Percentiles rank a stretch among this genome's conserved stretches.
phyloP scores from a whole-genome alignment of 2,888 invertebrate species.

The Tridacna gigas region DNA sequence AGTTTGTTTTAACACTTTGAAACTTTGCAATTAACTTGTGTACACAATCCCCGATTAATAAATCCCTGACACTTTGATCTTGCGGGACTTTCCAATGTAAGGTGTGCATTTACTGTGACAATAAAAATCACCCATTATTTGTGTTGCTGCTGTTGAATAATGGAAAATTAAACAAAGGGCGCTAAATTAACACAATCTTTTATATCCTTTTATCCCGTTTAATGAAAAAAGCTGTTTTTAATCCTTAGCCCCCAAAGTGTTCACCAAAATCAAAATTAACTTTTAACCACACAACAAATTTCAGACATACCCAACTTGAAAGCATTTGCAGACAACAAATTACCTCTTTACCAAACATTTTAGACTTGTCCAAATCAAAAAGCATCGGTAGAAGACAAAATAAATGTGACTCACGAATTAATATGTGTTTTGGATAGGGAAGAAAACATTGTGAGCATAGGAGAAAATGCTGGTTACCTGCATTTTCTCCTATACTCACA shows the following conservation, averaged over 20 bases:
- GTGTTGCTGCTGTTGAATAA: conserved; percentile 15
- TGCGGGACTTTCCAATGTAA: conserved; percentile 5
- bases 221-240: background rate
- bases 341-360: too few species aligned
- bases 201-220: conserved; percentile 20
- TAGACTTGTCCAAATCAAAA: too few species aligned
- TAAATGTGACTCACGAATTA: too few species aligned
- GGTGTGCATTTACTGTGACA: conserved; percentile 5
- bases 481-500: background rate
- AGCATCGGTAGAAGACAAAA: too few species aligned
- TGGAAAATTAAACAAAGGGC: conserved; percentile 22
- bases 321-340: too few species aligned
- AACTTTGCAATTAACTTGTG: conserved; percentile 58
- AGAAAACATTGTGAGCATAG: background rate
- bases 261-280: too few species aligned
- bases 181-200: conserved; percentile 24
- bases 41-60: conserved; percentile 49
- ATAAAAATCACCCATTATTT: conserved; percentile 17
- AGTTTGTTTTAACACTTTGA: conserved; percentile 64
- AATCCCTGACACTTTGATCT: conserved; percentile 46
- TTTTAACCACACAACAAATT: too few species aligned
- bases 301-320: too few species aligned
- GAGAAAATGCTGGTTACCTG: background rate
- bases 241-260: too few species aligned
- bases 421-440: too few species aligned